These are phyloP conservation scores for Bubo scandiacus DNA, from an alignment of 2,113 vertebrate genomes.

Conservation along the genomic window DNA sequence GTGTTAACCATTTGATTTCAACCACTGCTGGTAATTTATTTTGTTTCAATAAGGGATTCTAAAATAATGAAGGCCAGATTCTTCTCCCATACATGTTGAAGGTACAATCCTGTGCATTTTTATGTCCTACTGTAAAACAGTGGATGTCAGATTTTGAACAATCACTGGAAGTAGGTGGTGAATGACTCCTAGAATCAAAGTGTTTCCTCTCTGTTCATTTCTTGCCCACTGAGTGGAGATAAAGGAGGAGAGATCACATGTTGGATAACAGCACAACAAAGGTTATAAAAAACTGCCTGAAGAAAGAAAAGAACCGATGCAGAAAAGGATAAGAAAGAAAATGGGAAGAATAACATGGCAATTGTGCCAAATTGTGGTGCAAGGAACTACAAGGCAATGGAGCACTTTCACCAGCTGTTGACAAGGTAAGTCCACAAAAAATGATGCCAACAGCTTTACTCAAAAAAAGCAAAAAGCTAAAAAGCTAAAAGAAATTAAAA, in stretches of 20 bases:
- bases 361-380: not conserved
- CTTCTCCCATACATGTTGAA: not conserved
- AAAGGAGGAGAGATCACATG: not conserved
- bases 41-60: not conserved
- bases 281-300: not conserved
- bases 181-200: not conserved
- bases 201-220: not conserved
- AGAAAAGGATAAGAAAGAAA: not conserved
- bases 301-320: not conserved
- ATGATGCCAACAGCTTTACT: not conserved
- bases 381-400: not conserved
- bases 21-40: not conserved
- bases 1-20: not conserved
- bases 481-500: not conserved
- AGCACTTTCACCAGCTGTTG: not conserved
- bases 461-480: not conserved
- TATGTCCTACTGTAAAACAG: not conserved
- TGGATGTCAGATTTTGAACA: not conserved
- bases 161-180: not conserved
- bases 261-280: not conserved
- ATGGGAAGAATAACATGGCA: not conserved
- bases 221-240: not conserved
- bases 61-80: not conserved
- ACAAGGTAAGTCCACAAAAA: not conserved
- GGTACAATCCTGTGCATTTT: not conserved